These are phyloP conservation scores for Protonibea diacanthus DNA, from an alignment of 2,797 vertebrate genomes.

Conservation along the genomic window DNA sequence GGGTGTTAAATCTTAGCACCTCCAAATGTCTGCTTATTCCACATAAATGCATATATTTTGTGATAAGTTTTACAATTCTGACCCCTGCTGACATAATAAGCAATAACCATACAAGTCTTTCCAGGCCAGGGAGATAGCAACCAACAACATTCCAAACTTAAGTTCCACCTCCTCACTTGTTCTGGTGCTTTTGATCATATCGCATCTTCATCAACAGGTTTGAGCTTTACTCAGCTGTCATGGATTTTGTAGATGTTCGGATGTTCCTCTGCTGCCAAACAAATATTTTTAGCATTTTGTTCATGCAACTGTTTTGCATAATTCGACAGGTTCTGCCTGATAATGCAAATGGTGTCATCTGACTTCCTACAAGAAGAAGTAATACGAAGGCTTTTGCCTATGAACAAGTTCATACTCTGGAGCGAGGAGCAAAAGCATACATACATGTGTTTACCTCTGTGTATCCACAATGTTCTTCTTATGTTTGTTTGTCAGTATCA, in stretches of 20 bases:
- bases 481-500: conserved; percentile 18
- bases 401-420: neutral
- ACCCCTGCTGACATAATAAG: conserved; percentile 15
- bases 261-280: neutral
- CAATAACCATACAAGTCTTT: neutral
- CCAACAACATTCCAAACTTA: neutral
- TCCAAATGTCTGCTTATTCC: neutral
- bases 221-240: neutral
- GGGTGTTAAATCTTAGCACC: neutral
- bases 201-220: neutral
- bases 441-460: neutral
- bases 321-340: neutral
- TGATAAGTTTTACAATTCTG: neutral
- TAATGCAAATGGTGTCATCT: conserved; percentile 55
- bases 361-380: neutral
- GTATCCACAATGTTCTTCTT: conserved; percentile 54
- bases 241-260: neutral
- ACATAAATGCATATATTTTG: neutral
- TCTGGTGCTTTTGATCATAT: conserved; percentile 7
- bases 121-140: neutral
- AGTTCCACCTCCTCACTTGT: neutral
- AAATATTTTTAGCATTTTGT: neutral
- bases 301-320: conserved; percentile 7
- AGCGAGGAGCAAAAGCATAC: neutral
- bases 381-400: neutral